Conservation (phyloP, 2,797 vertebrate species). For the Poecile montanus region DNA sequence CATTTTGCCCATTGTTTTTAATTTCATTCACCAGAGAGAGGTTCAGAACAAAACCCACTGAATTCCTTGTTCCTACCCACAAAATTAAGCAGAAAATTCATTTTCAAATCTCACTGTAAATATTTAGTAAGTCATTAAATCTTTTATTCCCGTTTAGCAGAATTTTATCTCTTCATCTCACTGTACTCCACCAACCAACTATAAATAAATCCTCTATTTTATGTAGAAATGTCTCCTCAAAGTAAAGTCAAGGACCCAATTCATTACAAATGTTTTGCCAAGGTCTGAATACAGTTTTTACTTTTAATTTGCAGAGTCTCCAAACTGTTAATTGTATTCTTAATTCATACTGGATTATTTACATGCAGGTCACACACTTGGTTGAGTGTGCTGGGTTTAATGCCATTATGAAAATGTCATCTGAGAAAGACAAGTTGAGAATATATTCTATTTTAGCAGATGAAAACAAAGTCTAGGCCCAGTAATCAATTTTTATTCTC, state of each 20-base stretch:
- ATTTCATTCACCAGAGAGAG: background rate
- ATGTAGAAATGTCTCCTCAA: background rate
- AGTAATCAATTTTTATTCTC: background rate
- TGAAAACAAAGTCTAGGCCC: background rate
- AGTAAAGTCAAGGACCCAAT: background rate
- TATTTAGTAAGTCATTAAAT: background rate
- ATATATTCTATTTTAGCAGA: background rate
- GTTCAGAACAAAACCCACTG: background rate
- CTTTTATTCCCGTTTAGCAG: background rate
- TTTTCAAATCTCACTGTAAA: background rate
- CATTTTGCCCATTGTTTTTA: background rate
- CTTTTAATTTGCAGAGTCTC: background rate
- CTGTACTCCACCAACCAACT: background rate
- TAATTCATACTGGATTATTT: constrained; percentile 1
- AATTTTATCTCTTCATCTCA: background rate
- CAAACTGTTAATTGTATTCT: constrained; percentile 2
- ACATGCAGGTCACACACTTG: background rate
- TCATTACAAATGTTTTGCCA: constrained; percentile 25
- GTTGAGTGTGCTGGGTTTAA: background rate
- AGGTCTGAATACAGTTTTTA: background rate
- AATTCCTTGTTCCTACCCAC: background rate
- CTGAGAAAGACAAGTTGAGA: background rate
- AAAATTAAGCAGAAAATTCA: background rate
- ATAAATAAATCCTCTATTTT: background rate
- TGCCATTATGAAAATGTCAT: background rate